Conservation (phyloP, 2,797 vertebrate species). For the Saguinus oedipus region DNA sequence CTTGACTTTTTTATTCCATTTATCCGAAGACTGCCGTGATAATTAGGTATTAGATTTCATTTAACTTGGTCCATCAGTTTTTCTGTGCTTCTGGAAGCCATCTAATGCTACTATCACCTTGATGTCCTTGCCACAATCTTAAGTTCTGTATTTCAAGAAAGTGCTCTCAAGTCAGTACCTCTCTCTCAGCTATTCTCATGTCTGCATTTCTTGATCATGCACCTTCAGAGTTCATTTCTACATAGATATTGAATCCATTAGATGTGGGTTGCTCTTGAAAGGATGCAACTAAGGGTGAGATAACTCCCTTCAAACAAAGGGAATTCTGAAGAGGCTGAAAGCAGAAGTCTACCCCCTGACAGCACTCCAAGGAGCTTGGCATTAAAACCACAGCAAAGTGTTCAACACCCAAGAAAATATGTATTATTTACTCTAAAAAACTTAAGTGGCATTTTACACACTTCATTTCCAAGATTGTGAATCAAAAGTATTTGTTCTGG, state of each 20-base stretch:
- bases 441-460: background rate
- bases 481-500: background rate
- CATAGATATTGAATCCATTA: background rate
- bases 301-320: background rate
- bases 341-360: background rate
- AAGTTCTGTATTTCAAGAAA: background rate
- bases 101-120: background rate
- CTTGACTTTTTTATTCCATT: background rate
- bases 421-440: background rate
- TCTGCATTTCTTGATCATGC: background rate
- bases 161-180: background rate
- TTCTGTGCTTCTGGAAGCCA: background rate
- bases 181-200: background rate
- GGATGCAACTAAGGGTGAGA: background rate
- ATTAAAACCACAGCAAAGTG: background rate
- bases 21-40: fast-evolving
- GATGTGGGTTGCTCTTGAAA: background rate
- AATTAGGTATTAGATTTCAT: background rate
- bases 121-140: background rate
- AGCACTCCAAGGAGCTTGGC: background rate
- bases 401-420: background rate
- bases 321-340: background rate
- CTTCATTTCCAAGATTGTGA: background rate
- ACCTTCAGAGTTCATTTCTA: background rate
- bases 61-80: background rate